These are phyloP conservation scores for Apis dorsata DNA, from an alignment of 1,140 invertebrate genomes.

Conservation along the genomic window DNA sequence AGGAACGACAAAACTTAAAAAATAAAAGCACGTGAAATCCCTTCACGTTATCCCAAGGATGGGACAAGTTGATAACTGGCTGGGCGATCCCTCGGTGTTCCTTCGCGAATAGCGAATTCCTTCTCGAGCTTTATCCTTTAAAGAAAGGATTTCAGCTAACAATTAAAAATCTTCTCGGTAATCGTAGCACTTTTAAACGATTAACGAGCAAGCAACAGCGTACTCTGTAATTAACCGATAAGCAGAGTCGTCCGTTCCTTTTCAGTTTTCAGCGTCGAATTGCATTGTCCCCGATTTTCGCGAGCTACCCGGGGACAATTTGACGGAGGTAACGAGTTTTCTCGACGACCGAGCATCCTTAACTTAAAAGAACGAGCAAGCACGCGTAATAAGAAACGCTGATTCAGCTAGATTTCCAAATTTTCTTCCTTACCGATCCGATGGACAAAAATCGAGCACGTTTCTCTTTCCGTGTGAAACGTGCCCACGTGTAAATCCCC, in stretches of 20 bases:
- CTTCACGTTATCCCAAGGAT: neutral
- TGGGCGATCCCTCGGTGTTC: neutral
- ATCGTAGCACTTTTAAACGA: conserved; percentile 31
- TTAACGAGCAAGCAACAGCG: conserved; percentile 21
- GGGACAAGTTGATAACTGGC: neutral
- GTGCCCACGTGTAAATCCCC: neutral
- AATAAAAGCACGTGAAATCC: neutral
- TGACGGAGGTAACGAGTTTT: conserved; percentile 26
- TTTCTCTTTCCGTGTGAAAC: neutral
- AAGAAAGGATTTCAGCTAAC: neutral
- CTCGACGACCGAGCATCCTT: neutral
- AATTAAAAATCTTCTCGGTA: conserved; percentile 32
- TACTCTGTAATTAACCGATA: conserved; percentile 33
- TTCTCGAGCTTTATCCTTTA: no score
- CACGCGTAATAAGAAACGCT: conserved; percentile 23
- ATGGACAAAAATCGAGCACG: neutral
- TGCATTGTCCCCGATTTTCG: conserved; percentile 24
- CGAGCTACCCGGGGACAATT: conserved; percentile 21
- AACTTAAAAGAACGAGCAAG: neutral
- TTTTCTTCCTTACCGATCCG: neutral
- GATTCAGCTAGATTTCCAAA: conserved; percentile 12
- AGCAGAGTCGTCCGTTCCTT: neutral
- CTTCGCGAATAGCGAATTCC: neutral
- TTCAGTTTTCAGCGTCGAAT: neutral
- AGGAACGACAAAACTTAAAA: neutral